phyloP scores from a whole-genome alignment of 2,888 invertebrate genomes.

The Coenonympha glycerion region DNA sequence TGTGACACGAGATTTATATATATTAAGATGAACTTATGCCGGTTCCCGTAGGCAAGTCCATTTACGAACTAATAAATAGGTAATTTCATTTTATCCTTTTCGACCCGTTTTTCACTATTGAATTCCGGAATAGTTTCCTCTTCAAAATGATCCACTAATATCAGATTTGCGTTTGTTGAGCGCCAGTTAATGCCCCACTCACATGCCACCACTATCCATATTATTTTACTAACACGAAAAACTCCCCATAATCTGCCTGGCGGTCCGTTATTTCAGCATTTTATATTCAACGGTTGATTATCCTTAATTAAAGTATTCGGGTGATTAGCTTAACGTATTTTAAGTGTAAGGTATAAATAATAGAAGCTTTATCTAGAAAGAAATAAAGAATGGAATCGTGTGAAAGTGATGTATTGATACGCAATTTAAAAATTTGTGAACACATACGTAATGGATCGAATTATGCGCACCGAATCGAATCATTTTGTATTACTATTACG shows the following conservation, averaged over 20 bases:
- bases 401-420: slow-evolving; percentile 38
- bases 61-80: background rate
- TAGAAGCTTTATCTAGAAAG: background rate
- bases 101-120: slow-evolving; percentile 14
- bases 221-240: slow-evolving; percentile 40
- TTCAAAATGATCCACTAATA: slow-evolving; percentile 55
- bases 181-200: slow-evolving; percentile 44
- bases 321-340: slow-evolving; percentile 49
- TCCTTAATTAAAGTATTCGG: slow-evolving; percentile 57
- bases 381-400: slow-evolving; percentile 43
- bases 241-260: slow-evolving; percentile 46
- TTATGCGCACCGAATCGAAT: slow-evolving; percentile 55
- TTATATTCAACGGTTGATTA: slow-evolving; percentile 56
- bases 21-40: too few relatives aligned
- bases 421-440: slow-evolving; percentile 57
- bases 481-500: slow-evolving; percentile 57
- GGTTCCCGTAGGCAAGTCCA: too few relatives aligned
- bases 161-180: slow-evolving; percentile 56
- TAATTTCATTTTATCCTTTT: slow-evolving; percentile 5
- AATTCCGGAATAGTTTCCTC: slow-evolving; percentile 41
- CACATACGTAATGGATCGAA: slow-evolving; percentile 55
- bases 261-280: slow-evolving; percentile 38
- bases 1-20: too few relatives aligned
- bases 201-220: slow-evolving; percentile 51
- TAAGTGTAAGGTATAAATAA: slow-evolving; percentile 13